Conservation (phyloP, 2,113 vertebrate genomes). For the Saccopteryx leptura region DNA sequence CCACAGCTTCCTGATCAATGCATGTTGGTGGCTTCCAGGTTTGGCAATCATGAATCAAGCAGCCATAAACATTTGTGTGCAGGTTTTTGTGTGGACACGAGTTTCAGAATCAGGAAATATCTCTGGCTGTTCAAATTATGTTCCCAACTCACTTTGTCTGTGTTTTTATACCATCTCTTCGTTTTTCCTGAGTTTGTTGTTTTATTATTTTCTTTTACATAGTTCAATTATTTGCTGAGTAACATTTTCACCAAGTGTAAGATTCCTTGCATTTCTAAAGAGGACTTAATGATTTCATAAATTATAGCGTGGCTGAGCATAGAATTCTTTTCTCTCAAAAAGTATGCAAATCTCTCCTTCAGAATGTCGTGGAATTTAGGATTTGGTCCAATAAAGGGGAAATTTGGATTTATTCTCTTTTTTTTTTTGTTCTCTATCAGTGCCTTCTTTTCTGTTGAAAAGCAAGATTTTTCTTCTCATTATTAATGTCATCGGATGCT, state of each 20-base stretch:
- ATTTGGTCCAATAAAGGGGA: neutral
- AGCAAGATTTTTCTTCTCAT: neutral
- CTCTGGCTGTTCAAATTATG: neutral
- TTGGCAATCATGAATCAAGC: neutral
- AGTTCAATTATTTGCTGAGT: neutral
- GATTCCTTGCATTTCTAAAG: neutral
- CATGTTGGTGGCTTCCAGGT: neutral
- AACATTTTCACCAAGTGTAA: neutral
- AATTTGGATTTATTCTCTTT: neutral
- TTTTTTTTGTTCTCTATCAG: neutral
- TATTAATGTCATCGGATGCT: neutral
- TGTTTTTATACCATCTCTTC: neutral
- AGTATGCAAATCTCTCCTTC: neutral
- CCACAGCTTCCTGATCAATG: neutral
- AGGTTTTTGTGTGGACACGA: neutral
- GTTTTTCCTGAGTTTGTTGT: neutral
- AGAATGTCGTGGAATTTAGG: neutral
- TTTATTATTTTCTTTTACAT: neutral
- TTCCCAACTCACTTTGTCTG: neutral
- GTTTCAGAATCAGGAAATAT: neutral
- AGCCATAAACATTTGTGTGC: neutral
- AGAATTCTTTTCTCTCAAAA: slow-evolving; percentile 15
- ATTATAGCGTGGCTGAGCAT: neutral
- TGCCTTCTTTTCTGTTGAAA: neutral
- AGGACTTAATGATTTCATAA: neutral